phyloP scores from a whole-genome alignment of 2,888 invertebrate species.

The Athrips mouffetella region DNA sequence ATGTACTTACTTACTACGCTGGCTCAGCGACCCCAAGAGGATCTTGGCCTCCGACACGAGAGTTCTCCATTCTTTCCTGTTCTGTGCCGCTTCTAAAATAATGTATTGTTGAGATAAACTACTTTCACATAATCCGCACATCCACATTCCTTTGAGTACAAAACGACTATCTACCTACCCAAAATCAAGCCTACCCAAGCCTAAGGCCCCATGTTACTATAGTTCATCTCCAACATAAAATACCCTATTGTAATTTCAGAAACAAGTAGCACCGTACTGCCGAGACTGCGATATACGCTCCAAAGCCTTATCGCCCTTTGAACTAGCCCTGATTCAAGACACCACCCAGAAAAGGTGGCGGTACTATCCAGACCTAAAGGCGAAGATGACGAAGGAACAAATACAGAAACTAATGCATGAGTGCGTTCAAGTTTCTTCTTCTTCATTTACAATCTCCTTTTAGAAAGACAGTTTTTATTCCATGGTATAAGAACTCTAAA shows the following conservation, averaged over 20 bases:
- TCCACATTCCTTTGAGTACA: too few relatives aligned
- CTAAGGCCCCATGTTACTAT: too few relatives aligned
- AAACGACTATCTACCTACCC: too few relatives aligned
- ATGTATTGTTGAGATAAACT: too few relatives aligned
- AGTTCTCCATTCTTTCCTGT: too few relatives aligned
- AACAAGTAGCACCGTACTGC: slow-evolving; percentile 42
- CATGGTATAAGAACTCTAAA: too few relatives aligned
- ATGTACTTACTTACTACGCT: too few relatives aligned
- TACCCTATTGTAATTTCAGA: slow-evolving; percentile 29
- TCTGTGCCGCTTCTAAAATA: too few relatives aligned
- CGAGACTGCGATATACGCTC: slow-evolving; percentile 44
- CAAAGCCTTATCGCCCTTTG: slow-evolving; percentile 37
- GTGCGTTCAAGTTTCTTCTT: slow-evolving; percentile 31
- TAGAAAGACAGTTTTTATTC: neutral
- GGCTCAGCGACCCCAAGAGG: too few relatives aligned
- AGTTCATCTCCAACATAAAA: neutral
- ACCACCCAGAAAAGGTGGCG: slow-evolving; percentile 65
- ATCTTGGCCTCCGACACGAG: too few relatives aligned
- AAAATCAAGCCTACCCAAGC: too few relatives aligned
- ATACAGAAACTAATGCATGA: slow-evolving; percentile 47
- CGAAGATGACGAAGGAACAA: slow-evolving; percentile 40
- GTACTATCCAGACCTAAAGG: slow-evolving; percentile 67
- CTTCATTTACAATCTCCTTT: neutral
- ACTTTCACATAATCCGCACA: too few relatives aligned
- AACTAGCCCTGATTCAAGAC: slow-evolving; percentile 36